These are phyloP conservation scores for Ciconia boyciana DNA, from an alignment of 2,113 vertebrate species.

Conservation along the genomic window DNA sequence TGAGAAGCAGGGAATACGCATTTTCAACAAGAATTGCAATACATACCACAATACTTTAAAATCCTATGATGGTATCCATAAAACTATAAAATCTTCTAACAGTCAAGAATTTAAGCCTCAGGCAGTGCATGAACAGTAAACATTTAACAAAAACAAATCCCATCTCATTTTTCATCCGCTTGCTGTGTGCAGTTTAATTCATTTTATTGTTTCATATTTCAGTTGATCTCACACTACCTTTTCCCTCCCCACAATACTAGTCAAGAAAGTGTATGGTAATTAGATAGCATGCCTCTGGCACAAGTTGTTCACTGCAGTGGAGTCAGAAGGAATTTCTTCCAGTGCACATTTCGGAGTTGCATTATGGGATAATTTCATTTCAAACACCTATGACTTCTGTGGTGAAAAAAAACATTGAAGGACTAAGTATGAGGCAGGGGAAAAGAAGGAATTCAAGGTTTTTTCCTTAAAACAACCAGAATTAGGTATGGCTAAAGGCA, in stretches of 20 bases:
- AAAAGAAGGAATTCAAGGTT: neutral
- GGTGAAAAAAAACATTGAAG: neutral
- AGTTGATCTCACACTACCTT: neutral
- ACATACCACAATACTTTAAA: neutral
- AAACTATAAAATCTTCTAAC: neutral
- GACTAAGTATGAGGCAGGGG: neutral
- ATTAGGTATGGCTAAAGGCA: neutral
- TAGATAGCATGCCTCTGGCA: constrained; percentile 27
- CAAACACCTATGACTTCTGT: neutral
- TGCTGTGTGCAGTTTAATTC: neutral
- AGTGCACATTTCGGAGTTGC: neutral
- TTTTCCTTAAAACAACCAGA: neutral
- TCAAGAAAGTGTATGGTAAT: constrained; percentile 24
- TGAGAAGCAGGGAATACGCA: neutral
- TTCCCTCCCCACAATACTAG: neutral
- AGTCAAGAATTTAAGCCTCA: constrained; percentile 18
- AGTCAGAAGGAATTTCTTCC: constrained; percentile 16
- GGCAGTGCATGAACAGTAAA: neutral
- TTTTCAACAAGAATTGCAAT: neutral
- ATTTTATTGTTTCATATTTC: constrained; percentile 29
- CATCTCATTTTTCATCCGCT: neutral
- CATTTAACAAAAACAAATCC: neutral
- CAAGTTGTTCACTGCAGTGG: neutral
- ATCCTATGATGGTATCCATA: neutral
- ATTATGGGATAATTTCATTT: neutral